phyloP scores from a whole-genome alignment of 2,888 invertebrate species.

The Harpalus rufipes region DNA sequence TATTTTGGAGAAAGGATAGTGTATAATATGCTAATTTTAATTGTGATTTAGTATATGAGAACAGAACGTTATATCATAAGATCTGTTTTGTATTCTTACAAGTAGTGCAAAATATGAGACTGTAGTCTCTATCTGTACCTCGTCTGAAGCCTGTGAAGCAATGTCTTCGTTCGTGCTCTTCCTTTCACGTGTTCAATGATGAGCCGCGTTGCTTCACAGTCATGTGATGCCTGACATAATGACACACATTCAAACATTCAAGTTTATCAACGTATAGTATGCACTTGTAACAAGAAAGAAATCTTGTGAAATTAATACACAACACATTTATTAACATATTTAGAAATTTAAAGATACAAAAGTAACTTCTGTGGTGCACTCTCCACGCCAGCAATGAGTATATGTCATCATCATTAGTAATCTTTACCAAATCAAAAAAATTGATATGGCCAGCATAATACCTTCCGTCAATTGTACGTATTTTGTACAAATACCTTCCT shows the following conservation, averaged over 20 bases:
- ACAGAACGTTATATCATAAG: not conserved
- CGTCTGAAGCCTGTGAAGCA: not conserved
- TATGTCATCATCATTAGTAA: too few species aligned
- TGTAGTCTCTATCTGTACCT: not conserved
- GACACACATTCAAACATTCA: conserved; percentile 5
- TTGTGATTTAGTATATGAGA: not conserved
- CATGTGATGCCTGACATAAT: conserved; percentile 5
- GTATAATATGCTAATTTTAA: not conserved
- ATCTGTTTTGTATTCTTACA: not conserved
- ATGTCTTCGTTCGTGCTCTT: conserved; percentile 4
- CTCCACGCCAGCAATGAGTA: too few species aligned
- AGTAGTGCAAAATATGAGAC: not conserved
- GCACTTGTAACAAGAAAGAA: not conserved
- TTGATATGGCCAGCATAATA: too few species aligned
- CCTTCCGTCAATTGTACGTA: too few species aligned
- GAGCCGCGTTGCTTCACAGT: conserved; percentile 16
- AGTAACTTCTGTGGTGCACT: too few species aligned
- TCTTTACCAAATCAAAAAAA: too few species aligned
- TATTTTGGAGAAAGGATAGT: not conserved
- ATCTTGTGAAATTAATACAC: not conserved
- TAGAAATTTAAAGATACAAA: too few species aligned
- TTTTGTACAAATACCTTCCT: too few species aligned
- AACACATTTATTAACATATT: not conserved
- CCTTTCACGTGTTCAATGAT: conserved; percentile 26
- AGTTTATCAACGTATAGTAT: not conserved